Percentiles rank a stretch among this genome's conserved stretches.
These are phyloP conservation scores for Hoplias malabaricus DNA, from an alignment of 2,113 vertebrate genomes.

Conservation along the genomic window DNA sequence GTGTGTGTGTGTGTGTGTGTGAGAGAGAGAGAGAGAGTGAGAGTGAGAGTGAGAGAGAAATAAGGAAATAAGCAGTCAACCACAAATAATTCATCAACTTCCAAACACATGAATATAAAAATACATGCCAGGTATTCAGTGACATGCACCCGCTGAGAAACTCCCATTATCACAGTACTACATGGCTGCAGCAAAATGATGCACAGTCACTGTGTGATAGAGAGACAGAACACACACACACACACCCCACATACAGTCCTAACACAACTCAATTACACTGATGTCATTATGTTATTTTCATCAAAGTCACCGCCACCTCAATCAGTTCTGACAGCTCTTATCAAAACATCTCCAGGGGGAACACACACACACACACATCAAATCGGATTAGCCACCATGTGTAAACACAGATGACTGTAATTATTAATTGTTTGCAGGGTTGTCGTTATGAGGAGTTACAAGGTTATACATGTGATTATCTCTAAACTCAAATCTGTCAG, in stretches of 20 bases:
- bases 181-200: not conserved
- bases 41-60: too few relatives aligned
- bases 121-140: not conserved
- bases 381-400: not conserved
- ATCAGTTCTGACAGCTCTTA: not conserved
- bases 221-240: not conserved
- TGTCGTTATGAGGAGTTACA: conserved; percentile 21
- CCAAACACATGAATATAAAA: not conserved
- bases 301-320: conserved; percentile 16
- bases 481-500: conserved; percentile 32
- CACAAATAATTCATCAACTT: not conserved
- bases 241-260: conserved; percentile 16
- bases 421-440: not conserved
- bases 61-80: not conserved
- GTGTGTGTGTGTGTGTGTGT: not conserved
- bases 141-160: not conserved
- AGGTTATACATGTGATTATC: conserved; percentile 23
- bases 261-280: conserved; percentile 16
- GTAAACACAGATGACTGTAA: conserved; percentile 35
- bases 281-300: conserved; percentile 28
- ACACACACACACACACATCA: conserved; percentile 19
- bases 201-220: not conserved
- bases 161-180: not conserved
- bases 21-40: too few relatives aligned
- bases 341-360: conserved; percentile 1